Evolutionary conservation across 2,113 vertebrate species (phyloP).

Genomic region (Ochotona curzoniae): DNA sequence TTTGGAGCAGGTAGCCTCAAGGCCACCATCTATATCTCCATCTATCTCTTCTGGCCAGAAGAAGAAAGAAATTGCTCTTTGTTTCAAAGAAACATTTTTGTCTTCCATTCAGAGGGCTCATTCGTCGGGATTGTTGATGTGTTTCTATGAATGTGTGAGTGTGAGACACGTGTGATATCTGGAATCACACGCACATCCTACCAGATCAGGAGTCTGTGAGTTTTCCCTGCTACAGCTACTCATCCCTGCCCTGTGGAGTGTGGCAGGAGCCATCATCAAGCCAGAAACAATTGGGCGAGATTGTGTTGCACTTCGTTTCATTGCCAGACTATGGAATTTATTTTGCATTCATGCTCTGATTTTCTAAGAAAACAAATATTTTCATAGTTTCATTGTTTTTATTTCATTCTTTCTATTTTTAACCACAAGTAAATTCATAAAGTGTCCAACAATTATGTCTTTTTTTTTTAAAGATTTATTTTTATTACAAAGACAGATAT

Average conservation of each 20-base stretch:
- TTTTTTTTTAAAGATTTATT: too few species aligned
- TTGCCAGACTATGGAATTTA: accelerated
- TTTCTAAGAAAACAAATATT: not conserved
- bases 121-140: too few species aligned
- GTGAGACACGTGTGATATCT: not conserved
- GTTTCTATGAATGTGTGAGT: not conserved
- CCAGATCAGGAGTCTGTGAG: not conserved
- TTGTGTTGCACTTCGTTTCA: not conserved
- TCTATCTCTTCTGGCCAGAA: not conserved
- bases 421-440: not conserved
- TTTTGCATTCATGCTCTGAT: not conserved
- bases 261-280: not conserved
- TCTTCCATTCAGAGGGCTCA: not conserved
- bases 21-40: too few species aligned
- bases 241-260: not conserved
- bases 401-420: not conserved
- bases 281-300: not conserved
- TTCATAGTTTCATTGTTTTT: not conserved
- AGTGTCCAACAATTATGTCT: not conserved
- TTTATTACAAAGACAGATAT: too few species aligned
- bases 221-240: not conserved
- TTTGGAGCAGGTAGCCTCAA: too few species aligned
- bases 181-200: not conserved
- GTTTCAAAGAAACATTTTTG: not conserved
- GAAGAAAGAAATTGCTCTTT: not conserved